A percentile compares a stretch with the other conserved stretches of the same genome.
Evolutionary conservation across 2,797 vertebrate species (phyloP).

Genomic region (Botia kubotai): DNA sequence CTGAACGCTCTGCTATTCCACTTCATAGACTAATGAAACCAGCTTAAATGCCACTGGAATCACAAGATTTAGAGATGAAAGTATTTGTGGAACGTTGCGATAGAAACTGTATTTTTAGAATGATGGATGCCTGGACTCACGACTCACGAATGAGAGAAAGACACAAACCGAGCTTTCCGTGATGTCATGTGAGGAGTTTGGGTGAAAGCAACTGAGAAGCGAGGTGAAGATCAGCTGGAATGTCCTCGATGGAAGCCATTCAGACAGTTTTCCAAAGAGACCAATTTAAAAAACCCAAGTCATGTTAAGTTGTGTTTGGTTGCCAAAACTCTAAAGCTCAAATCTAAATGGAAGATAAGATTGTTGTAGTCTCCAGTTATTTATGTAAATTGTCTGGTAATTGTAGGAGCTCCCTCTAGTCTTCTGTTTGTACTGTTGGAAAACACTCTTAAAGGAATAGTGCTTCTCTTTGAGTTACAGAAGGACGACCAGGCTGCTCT

Average conservation of each 20-base stretch:
- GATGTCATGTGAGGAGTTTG: conserved; percentile 77
- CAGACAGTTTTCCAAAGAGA: conserved; percentile 31
- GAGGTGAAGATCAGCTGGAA: conserved; percentile 71
- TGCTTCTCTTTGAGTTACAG: too few relatives aligned
- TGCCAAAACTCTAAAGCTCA: conserved; percentile 55
- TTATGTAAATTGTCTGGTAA: conserved; percentile 47
- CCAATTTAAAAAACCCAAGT: conserved; percentile 41
- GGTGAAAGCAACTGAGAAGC: conserved; percentile 71
- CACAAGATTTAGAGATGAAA: conserved; percentile 83
- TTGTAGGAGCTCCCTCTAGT: conserved; percentile 41
- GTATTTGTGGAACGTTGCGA: conserved; percentile 89
- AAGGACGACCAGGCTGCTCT: too few relatives aligned
- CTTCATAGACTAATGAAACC: conserved; percentile 76
- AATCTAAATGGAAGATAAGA: conserved; percentile 53
- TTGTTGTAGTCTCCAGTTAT: conserved; percentile 24
- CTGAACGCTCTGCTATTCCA: conserved; percentile 75
- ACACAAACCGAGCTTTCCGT: conserved; percentile 78
- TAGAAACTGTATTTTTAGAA: conserved; percentile 95
- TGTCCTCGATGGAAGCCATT: conserved; percentile 65
- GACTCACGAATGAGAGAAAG: conserved; percentile 66
- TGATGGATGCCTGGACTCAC: conserved; percentile 81
- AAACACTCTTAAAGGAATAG: background rate
- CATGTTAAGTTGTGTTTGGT: conserved; percentile 38
- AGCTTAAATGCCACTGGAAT: conserved; percentile 88
- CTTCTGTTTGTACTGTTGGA: background rate